phyloP scores from a whole-genome alignment of 2,797 vertebrate species.

The Microctenopoma stevenorrisi region DNA sequence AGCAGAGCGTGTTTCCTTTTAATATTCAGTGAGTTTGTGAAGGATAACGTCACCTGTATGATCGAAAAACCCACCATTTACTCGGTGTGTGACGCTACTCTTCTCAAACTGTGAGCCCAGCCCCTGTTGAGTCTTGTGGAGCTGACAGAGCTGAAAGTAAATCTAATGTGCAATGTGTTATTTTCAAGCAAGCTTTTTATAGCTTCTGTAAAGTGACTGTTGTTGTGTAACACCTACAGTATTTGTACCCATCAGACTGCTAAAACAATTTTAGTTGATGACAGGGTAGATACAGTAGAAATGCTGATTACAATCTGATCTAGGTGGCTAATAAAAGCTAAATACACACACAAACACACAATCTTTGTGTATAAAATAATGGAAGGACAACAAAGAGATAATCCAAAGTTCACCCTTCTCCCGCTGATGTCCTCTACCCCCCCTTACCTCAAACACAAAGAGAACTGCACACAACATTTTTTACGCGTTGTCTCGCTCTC shows the following conservation, averaged over 20 bases:
- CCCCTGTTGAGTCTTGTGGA: slow-evolving; percentile 3
- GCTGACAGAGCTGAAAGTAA: slow-evolving; percentile 6
- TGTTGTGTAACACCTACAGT: slow-evolving; percentile 12
- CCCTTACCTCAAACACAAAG: slow-evolving; percentile 20
- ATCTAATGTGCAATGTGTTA: slow-evolving; percentile 8
- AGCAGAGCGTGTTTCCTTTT: slow-evolving; percentile 7
- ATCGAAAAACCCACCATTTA: slow-evolving; percentile 9
- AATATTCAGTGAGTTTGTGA: not conserved
- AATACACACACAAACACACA: slow-evolving; percentile 34
- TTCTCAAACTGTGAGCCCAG: not conserved
- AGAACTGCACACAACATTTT: slow-evolving; percentile 11
- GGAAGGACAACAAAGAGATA: slow-evolving; percentile 29
- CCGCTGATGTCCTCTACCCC: slow-evolving; percentile 41
- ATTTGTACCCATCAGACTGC: slow-evolving; percentile 20
- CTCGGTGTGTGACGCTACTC: slow-evolving; percentile 1
- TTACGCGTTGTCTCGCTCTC: not conserved
- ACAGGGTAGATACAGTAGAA: slow-evolving; percentile 13
- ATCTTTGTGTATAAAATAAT: slow-evolving; percentile 25
- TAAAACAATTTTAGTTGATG: slow-evolving; percentile 23
- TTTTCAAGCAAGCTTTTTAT: slow-evolving; percentile 20
- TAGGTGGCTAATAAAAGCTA: not conserved
- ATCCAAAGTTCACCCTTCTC: slow-evolving; percentile 55
- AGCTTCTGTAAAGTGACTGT: not conserved
- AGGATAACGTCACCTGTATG: not conserved
- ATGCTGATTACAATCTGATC: slow-evolving; percentile 26